A percentile compares a stretch with the other conserved stretches of the same genome.
These are phyloP conservation scores for Oikopleura albicans DNA, from an alignment of 23 tunicate genomes.

Conservation along the genomic window DNA sequence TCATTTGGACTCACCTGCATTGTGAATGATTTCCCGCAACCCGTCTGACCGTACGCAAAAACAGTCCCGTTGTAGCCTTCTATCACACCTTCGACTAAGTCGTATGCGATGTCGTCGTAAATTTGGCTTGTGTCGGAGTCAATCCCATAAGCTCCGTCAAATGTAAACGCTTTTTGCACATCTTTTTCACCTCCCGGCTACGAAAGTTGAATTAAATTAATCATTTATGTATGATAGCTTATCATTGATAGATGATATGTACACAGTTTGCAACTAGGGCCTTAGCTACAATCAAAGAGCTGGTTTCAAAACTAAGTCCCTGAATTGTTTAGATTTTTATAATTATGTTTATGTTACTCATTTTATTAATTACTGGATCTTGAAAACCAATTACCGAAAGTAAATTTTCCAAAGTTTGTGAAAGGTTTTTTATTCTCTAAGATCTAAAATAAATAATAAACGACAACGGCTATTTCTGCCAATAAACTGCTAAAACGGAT, in stretches of 20 bases:
- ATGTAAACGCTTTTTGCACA: slow-evolving; percentile 79
- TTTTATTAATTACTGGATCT: too few relatives aligned
- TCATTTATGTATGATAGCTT: too few relatives aligned
- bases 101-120: slow-evolving; percentile 87
- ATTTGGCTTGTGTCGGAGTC: slow-evolving; percentile 85
- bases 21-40: slow-evolving; percentile 92
- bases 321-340: too few relatives aligned
- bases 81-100: slow-evolving; percentile 96
- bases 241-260: not conserved
- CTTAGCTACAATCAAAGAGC: not conserved
- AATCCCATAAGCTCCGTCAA: slow-evolving; percentile 75
- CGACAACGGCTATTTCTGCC: too few relatives aligned
- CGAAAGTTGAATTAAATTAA: too few relatives aligned
- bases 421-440: too few relatives aligned
- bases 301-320: not conserved
- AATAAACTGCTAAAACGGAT: too few relatives aligned
- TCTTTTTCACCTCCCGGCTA: slow-evolving; percentile 17
- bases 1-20: slow-evolving; percentile 97
- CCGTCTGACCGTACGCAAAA: slow-evolving; percentile 97
- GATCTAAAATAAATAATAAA: too few relatives aligned
- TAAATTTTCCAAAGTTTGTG: too few relatives aligned
- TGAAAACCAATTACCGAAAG: too few relatives aligned
- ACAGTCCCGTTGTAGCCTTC: slow-evolving; percentile 99
- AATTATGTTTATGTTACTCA: too few relatives aligned
- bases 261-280: not conserved